Evolutionary conservation across 2,888 invertebrate genomes (phyloP), one percentile per base, ranked within the genome.

Genomic region (Oegoconia quadripuncta): DNA sequence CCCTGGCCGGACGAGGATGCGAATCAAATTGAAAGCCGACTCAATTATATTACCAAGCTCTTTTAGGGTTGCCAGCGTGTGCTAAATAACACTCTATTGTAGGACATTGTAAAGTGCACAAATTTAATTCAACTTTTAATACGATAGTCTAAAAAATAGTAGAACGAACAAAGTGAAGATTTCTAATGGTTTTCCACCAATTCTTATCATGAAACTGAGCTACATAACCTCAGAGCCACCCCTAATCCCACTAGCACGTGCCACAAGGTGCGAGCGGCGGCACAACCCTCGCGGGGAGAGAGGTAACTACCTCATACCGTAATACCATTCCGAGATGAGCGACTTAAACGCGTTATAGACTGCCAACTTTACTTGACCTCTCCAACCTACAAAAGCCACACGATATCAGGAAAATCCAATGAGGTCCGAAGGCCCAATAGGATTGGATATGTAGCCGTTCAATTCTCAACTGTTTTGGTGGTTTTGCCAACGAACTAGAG

Each of bases 11-110:
- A 70, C 77, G 77, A 70, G 80, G 79, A 81, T 76, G 77, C 71
- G 86, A 84, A 84, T 86, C 86, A 84, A 86, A 86, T 86, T 86
- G 86, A 87, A 86, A 84, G 84, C 80, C 73, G 77, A 78, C 82
- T 86, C 86, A 84, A 87, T 86, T 87, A 82, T 81, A 77, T 83
- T 84, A 81, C 68, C 55, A 55, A 61, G 58, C 59, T 66, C 52
- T 64, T 68, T 56, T 61, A 84, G 82, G 82, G 84, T 45, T 82
- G 76, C 26, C 61, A 37, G 38, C 25, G 27, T 37, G 14, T 25
- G n/a, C n/a, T n/a, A n/a, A n/a, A n/a, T n/a, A n/a, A n/a, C n/a
- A n/a, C n/a, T n/a, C n/a, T n/a, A n/a, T n/a, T n/a, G n/a, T n/a
- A n/a, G n/a, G n/a, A n/a, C n/a, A n/a, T n/a, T n/a, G n/a, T n/a